Conservation (phyloP, 2,113 vertebrate genomes). For the Vireo altiloquus region DNA sequence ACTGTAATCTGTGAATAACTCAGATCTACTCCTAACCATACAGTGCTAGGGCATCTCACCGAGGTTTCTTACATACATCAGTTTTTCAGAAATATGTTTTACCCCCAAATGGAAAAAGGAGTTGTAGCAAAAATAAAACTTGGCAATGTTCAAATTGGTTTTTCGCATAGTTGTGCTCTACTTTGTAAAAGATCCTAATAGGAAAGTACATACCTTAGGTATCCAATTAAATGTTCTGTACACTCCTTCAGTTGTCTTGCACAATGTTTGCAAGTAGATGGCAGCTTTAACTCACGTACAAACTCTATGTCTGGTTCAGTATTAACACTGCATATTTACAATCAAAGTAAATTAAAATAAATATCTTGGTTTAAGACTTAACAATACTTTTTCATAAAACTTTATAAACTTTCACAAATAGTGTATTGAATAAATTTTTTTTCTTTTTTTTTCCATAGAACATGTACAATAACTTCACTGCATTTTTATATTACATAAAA, state of each 20-base stretch:
- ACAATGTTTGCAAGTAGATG: slow-evolving; percentile 9
- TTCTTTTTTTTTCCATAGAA: neutral
- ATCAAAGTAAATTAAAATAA: neutral
- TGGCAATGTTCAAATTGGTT: neutral
- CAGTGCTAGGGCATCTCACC: neutral
- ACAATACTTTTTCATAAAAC: neutral
- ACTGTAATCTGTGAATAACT: neutral
- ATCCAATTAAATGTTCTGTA: neutral
- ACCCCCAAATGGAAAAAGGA: neutral
- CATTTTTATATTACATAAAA: neutral
- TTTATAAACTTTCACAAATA: neutral
- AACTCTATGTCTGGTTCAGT: neutral
- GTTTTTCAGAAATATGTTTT: neutral
- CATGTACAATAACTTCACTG: neutral
- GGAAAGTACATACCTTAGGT: fast-evolving
- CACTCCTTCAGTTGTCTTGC: neutral
- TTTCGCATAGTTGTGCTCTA: neutral
- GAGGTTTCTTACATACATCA: neutral
- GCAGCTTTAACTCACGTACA: neutral
- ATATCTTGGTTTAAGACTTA: neutral
- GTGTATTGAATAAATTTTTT: neutral
- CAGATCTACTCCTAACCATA: neutral
- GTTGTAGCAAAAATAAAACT: neutral
- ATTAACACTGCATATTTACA: neutral
- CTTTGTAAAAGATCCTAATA: neutral